These are phyloP conservation scores for Tetropium fuscum DNA, from an alignment of 2,888 invertebrate genomes.

Conservation along the genomic window DNA sequence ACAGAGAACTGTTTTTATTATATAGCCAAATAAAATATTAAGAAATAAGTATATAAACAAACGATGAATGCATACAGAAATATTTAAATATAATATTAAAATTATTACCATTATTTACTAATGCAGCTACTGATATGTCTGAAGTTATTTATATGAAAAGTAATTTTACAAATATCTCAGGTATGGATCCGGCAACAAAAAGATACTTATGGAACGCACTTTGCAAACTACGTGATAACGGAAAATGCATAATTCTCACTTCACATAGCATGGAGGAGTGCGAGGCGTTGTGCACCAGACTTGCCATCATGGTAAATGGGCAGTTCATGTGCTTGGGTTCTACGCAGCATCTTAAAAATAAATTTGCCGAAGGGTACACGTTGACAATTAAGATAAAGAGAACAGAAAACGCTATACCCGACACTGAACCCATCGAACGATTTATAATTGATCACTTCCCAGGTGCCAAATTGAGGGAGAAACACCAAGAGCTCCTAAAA, in stretches of 20 bases:
- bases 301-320: slow-evolving; percentile 91
- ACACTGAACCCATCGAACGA: slow-evolving; percentile 47
- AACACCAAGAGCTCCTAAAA: slow-evolving; percentile 78
- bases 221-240: slow-evolving; percentile 75
- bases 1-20: too few species aligned
- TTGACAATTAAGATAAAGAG: slow-evolving; percentile 64
- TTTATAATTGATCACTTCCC: slow-evolving; percentile 58
- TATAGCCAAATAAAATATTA: too few species aligned
- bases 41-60: too few species aligned
- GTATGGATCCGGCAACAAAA: slow-evolving; percentile 85
- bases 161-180: too few species aligned
- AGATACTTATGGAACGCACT: slow-evolving; percentile 85
- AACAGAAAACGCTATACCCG: slow-evolving; percentile 16
- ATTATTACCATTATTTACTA: too few species aligned
- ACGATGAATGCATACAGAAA: too few species aligned
- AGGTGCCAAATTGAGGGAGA: slow-evolving; percentile 69
- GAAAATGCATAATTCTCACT: slow-evolving; percentile 83
- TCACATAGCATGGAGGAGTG: slow-evolving; percentile 92
- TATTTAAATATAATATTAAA: too few species aligned
- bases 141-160: too few species aligned
- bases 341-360: slow-evolving; percentile 84
- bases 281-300: slow-evolving; percentile 83
- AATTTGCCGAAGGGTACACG: slow-evolving; percentile 75
- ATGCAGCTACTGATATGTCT: too few species aligned
- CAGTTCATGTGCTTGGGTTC: slow-evolving; percentile 84